A percentile compares a stretch with the other conserved stretches of the same genome.
These are phyloP conservation scores for Yoshiicerus persimilis DNA, from an alignment of 1,140 invertebrate genomes.

Conservation along the genomic window DNA sequence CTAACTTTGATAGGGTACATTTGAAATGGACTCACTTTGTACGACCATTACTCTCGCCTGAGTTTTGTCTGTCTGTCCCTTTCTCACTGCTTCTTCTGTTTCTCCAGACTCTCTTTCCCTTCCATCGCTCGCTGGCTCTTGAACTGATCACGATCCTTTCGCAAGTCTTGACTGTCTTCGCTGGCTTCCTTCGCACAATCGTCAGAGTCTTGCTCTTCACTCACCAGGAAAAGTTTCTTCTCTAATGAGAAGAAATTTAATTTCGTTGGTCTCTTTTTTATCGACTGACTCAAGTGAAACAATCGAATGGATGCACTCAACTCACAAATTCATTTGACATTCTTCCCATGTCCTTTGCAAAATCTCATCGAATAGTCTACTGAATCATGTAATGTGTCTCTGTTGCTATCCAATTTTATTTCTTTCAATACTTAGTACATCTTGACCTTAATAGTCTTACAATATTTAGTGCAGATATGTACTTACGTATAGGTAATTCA, in stretches of 20 bases:
- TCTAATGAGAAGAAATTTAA: constrained; percentile 43
- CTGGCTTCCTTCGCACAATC: neutral
- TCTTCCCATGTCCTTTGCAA: neutral
- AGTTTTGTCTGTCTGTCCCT: neutral
- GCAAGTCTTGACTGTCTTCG: neutral
- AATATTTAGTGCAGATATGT: too few species aligned
- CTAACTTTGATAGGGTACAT: constrained; percentile 21
- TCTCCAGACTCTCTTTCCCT: neutral
- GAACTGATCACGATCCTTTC: neutral
- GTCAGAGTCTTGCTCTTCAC: neutral
- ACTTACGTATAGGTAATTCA: too few species aligned
- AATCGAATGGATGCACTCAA: constrained; percentile 11
- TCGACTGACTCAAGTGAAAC: neutral
- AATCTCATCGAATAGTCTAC: constrained; percentile 1
- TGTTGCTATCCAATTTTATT: neutral
- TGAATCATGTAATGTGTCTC: constrained; percentile 5
- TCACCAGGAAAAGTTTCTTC: neutral
- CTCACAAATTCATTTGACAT: constrained; percentile 1
- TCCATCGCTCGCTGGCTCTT: neutral
- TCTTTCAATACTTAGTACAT: neutral
- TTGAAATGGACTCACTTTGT: constrained; percentile 19
- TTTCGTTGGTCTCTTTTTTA: constrained; percentile 25
- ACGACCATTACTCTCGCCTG: constrained; percentile 22
- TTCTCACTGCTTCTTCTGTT: neutral
- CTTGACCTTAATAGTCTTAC: neutral